Evolutionary conservation across 2,888 invertebrate species (phyloP).

Genomic region (Sphecodes monilicornis): DNA sequence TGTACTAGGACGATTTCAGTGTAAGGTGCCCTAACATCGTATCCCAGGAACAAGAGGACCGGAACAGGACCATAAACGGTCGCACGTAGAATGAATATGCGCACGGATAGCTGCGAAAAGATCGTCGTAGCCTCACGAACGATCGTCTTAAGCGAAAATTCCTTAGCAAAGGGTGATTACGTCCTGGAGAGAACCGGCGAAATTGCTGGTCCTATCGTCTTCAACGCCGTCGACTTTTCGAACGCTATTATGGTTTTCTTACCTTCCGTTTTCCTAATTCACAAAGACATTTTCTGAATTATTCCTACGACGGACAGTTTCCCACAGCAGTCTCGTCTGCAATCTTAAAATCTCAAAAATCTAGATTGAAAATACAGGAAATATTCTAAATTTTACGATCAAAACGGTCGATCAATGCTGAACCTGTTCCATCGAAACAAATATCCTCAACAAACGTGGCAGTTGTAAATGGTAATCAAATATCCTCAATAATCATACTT

Average conservation of each 20-base stretch:
- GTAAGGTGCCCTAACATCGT: not conserved
- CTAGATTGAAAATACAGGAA: too few relatives aligned
- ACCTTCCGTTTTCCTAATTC: not conserved
- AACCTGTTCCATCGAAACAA: not conserved
- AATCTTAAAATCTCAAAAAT: too few relatives aligned
- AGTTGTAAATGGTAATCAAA: too few relatives aligned
- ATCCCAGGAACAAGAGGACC: not conserved
- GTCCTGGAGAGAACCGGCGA: conserved; percentile 6
- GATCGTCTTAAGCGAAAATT: conserved; percentile 31
- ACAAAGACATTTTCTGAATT: too few relatives aligned
- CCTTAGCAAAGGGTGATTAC: conserved; percentile 32
- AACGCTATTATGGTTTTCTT: conserved; percentile 19
- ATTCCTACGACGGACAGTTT: not conserved
- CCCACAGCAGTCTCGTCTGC: too few relatives aligned
- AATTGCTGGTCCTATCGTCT: conserved; percentile 30
- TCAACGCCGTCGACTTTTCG: conserved; percentile 20
- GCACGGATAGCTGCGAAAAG: not conserved
- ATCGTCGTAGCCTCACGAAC: conserved; percentile 11
- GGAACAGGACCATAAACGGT: conserved; percentile 2
- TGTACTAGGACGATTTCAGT: not conserved
- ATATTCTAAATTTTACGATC: too few relatives aligned
- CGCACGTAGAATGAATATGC: conserved; percentile 2
- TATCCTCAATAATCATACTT: too few relatives aligned
- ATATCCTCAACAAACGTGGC: not conserved
- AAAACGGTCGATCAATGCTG: too few relatives aligned